Evolutionary conservation across 2,113 vertebrate species (phyloP), one percentile per base, ranked within the genome.

Genomic region (Camelus bactrianus): DNA sequence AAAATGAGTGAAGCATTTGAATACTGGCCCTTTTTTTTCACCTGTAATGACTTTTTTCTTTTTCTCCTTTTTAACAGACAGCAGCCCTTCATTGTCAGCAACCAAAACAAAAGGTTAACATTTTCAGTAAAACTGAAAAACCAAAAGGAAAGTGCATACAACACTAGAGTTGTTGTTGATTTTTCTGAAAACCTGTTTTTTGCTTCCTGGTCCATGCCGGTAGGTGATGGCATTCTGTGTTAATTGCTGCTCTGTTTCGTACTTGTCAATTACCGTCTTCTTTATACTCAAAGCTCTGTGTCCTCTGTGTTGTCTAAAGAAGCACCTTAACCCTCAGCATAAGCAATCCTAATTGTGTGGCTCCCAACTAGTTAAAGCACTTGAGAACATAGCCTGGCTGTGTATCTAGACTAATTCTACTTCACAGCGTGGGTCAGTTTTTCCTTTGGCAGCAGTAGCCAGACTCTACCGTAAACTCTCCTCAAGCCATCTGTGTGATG

Each of bases 101-200:
- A 97, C 93, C 99, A 99, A 92, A 99, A 98, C 97, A 99, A 97
- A 98, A 98, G 98, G 65, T 89, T 99, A 97, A 98, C 98, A 0
- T 99, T 99, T 94, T 98, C 98, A 1, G 96, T 99, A 30, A 98
- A 94, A 6, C 95, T 99, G 97, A 98, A 84, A 97, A 99, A 99
- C 97, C 98, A 98, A 96, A 98, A 98, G 80, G 99, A 99, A 97
- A 99, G 99, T 28, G 99, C 99, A 2, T 99, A 99, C 96, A 99
- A 99, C 97, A 98, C 99, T 9, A 98, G 98, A 81, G 97, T 99
- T 80, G 86, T 98, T 64, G 97, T 98, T 42, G 97, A 97, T 0
- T 99, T 98, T 98, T 99, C 99, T 80, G 98, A 98, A 91, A 99
- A 99, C 97, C 98, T 99, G 95, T 99, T 99, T 98, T 99, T 99